Evolutionary conservation across 1,140 invertebrate genomes (phyloP).

Genomic region (Laodelphax striatellus): DNA sequence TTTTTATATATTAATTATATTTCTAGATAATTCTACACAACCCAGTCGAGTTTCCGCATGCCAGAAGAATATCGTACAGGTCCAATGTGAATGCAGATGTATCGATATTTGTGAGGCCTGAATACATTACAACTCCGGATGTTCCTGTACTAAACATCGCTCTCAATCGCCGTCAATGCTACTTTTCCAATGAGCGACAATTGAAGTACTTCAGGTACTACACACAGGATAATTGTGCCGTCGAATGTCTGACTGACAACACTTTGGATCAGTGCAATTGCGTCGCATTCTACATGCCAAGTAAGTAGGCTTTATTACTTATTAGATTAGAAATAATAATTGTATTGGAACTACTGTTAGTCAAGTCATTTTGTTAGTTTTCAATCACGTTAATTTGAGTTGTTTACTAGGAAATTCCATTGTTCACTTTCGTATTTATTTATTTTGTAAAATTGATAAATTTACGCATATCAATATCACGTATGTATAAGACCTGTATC

Average conservation of each 20-base stretch:
- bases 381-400: too few relatives aligned
- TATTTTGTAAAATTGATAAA: too few relatives aligned
- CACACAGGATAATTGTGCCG: constrained; percentile 28
- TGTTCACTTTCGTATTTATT: too few relatives aligned
- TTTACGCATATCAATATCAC: too few relatives aligned
- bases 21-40: constrained; percentile 15
- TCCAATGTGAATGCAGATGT: neutral
- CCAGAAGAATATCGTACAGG: neutral
- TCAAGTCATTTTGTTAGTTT: too few relatives aligned
- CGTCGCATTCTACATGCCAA: constrained; percentile 2
- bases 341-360: too few relatives aligned
- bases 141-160: neutral
- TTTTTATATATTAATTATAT: neutral
- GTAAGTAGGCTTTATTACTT: neutral
- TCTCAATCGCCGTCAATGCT: constrained; percentile 31
- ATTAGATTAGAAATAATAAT: too few relatives aligned
- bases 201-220: constrained; percentile 44
- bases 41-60: constrained; percentile 10
- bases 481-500: too few relatives aligned
- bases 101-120: constrained; percentile 5
- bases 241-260: constrained; percentile 30
- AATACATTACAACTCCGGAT: neutral
- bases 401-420: too few relatives aligned
- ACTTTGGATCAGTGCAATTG: neutral
- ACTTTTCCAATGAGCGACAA: constrained; percentile 43